Evolutionary conservation across 2,797 vertebrate species (phyloP).

Genomic region (Ctenopoma kingsleyae): DNA sequence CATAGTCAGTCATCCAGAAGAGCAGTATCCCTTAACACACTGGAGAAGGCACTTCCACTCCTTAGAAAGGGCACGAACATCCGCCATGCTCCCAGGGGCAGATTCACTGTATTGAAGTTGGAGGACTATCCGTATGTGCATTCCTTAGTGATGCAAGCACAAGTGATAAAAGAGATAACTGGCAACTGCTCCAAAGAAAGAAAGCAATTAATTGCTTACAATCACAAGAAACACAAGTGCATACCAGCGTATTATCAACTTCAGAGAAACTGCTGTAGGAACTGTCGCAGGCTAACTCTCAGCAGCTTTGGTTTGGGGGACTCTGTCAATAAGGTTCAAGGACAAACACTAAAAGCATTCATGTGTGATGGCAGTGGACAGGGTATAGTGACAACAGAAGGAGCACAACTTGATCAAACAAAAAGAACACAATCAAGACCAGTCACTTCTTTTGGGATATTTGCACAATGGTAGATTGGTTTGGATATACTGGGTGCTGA

Average conservation of each 20-base stretch:
- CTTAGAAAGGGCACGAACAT: constrained; percentile 19
- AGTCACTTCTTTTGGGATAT: neutral
- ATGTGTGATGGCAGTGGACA: neutral
- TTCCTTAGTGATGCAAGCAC: constrained; percentile 24
- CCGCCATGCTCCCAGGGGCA: neutral
- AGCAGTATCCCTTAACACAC: constrained; percentile 24
- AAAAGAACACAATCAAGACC: neutral
- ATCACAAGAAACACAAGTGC: constrained; percentile 16
- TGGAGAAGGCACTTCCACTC: constrained; percentile 35
- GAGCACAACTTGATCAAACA: constrained; percentile 2
- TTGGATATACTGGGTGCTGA: neutral
- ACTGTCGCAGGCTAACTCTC: neutral
- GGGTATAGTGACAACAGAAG: neutral
- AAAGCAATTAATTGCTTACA: constrained; percentile 16
- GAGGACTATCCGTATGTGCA: constrained; percentile 27
- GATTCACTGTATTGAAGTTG: constrained; percentile 30
- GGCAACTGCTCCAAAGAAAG: neutral
- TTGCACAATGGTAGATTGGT: neutral
- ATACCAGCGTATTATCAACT: constrained; percentile 5
- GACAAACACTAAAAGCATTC: constrained; percentile 17
- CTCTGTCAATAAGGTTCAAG: constrained; percentile 20
- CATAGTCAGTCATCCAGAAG: constrained; percentile 54
- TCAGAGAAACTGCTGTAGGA: neutral
- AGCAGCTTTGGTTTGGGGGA: neutral
- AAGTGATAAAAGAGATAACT: constrained; percentile 26